A percentile compares a stretch with the other conserved stretches of the same genome.
These are phyloP conservation scores for Scrobipalpa atriplicella DNA, from an alignment of 2,888 invertebrate genomes.

Conservation along the genomic window DNA sequence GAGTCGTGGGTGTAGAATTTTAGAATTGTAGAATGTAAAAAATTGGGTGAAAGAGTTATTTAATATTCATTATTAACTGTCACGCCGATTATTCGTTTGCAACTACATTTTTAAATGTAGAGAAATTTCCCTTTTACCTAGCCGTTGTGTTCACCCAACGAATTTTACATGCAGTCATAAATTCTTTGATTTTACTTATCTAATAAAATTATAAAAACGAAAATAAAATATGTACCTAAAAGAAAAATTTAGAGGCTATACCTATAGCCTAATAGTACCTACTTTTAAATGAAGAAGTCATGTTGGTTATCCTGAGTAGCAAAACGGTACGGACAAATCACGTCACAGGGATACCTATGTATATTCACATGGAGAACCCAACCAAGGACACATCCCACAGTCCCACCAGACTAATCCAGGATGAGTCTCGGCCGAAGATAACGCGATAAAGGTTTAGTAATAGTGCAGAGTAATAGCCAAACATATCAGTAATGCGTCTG, in stretches of 20 bases:
- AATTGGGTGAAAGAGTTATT: background rate
- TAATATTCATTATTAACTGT: background rate
- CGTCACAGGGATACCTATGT: too few relatives aligned
- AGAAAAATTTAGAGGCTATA: too few relatives aligned
- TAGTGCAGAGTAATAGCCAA: slow-evolving; percentile 65
- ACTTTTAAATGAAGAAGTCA: too few relatives aligned
- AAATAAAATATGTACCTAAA: too few relatives aligned
- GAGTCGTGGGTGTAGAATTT: background rate
- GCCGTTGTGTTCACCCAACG: too few relatives aligned
- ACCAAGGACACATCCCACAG: slow-evolving; percentile 55
- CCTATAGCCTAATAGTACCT: too few relatives aligned
- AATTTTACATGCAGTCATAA: background rate
- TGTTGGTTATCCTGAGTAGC: too few relatives aligned
- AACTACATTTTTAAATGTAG: too few relatives aligned
- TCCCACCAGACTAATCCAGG: slow-evolving; percentile 54
- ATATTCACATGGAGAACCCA: slow-evolving; percentile 22
- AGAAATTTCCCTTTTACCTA: too few relatives aligned
- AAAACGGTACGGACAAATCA: too few relatives aligned
- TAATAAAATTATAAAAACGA: too few relatives aligned
- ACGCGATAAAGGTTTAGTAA: slow-evolving; percentile 72
- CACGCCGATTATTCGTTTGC: background rate
- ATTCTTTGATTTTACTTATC: too few relatives aligned
- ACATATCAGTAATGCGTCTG: slow-evolving; percentile 73
- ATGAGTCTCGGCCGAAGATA: slow-evolving; percentile 66
- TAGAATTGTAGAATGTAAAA: slow-evolving; percentile 7